phyloP scores from a whole-genome alignment of 2,113 vertebrate genomes.

The Trogon melanurus region DNA sequence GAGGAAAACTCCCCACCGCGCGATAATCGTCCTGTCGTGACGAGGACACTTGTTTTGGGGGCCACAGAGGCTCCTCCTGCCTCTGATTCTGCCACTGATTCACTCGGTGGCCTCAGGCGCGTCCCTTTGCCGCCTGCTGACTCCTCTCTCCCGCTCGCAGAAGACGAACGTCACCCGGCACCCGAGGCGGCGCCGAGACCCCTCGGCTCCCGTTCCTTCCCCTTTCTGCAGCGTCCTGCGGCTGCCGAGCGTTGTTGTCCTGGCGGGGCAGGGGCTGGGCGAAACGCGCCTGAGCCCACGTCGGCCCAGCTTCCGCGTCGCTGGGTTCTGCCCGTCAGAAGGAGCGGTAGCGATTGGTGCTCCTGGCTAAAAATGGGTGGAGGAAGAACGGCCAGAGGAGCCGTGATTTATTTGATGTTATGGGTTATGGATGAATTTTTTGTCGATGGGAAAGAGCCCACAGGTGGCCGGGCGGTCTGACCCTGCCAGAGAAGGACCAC shows the following conservation, averaged over 20 bases:
- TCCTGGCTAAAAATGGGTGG: constrained; percentile 56
- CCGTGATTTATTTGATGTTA: not conserved
- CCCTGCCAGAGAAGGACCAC: not conserved
- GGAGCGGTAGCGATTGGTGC: constrained; percentile 11
- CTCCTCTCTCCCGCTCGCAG: not conserved
- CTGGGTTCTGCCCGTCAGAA: not conserved
- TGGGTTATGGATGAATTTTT: constrained; percentile 26
- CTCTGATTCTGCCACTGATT: fast-evolving
- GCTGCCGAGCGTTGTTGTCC: fast-evolving
- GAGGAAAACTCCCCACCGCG: not conserved
- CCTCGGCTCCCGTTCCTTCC: fast-evolving
- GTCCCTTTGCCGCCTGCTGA: fast-evolving
- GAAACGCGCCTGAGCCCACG: fast-evolving
- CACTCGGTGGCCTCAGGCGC: not conserved
- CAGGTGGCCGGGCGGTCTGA: not conserved
- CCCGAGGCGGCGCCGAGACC: fast-evolving
- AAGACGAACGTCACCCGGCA: not conserved
- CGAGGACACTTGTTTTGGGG: not conserved
- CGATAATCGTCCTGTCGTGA: not conserved
- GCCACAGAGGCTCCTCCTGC: not conserved
- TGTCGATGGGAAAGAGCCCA: not conserved
- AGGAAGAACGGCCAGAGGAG: constrained; percentile 22
- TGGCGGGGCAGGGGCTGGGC: not conserved
- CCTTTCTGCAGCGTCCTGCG: no score
- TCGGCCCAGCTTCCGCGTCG: not conserved